phyloP scores from a whole-genome alignment of 2,888 invertebrate genomes.

The Chesias legatella region DNA sequence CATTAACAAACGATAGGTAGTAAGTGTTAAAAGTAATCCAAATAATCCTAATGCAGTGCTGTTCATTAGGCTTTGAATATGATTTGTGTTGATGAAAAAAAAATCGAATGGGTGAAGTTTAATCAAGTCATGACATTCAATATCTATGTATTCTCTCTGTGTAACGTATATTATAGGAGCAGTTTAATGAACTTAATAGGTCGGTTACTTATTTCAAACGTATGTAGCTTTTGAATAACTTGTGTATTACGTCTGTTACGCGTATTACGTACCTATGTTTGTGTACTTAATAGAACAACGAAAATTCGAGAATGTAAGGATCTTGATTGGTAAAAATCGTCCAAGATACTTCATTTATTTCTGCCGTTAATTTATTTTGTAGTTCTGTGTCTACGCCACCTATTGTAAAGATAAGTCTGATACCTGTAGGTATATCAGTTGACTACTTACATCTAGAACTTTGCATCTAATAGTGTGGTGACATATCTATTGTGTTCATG shows the following conservation, averaged over 20 bases:
- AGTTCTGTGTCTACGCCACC: constrained; percentile 18
- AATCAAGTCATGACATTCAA: constrained; percentile 27
- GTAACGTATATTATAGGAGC: constrained; percentile 11
- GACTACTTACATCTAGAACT: background rate
- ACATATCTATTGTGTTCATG: no score
- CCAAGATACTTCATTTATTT: constrained; percentile 25
- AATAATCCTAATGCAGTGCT: constrained; percentile 56
- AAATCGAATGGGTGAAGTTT: constrained; percentile 31
- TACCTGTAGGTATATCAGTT: constrained; percentile 6
- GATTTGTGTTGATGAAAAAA: constrained; percentile 39
- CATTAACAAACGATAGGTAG: constrained; percentile 76
- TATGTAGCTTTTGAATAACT: constrained; percentile 14
- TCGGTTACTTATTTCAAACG: constrained; percentile 10
- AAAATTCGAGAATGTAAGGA: constrained; percentile 55
- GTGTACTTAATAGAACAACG: constrained; percentile 65
- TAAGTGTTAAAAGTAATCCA: constrained; percentile 78
- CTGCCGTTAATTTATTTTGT: constrained; percentile 23
- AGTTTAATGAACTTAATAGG: constrained; percentile 8
- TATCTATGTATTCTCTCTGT: constrained; percentile 18
- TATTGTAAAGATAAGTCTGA: constrained; percentile 18
- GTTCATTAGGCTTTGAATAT: constrained; percentile 59
- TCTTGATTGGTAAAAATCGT: constrained; percentile 26
- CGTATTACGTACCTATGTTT: constrained; percentile 36
- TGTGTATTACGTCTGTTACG: background rate
- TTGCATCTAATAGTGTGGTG: no score